Evolutionary conservation across 1,140 invertebrate genomes (phyloP).

Genomic region (Drosophila santomea): DNA sequence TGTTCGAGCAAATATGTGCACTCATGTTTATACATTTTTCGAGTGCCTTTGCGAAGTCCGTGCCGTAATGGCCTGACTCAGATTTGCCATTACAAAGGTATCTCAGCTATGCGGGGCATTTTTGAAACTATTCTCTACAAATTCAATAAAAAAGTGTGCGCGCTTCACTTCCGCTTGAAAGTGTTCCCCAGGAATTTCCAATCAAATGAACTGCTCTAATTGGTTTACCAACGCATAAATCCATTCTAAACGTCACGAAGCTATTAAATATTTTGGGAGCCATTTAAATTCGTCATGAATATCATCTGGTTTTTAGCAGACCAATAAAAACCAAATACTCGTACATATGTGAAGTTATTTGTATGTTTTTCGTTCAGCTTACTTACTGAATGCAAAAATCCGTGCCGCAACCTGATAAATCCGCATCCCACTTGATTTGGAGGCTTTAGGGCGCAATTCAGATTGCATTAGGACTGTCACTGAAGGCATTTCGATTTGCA

Average conservation of each 20-base stretch:
- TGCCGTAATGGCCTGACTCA: constrained; percentile 36
- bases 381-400: constrained; percentile 29
- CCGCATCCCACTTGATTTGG: constrained; percentile 45
- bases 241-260: constrained; percentile 17
- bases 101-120: constrained; percentile 20
- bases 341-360: constrained; percentile 13
- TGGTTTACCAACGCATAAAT: constrained; percentile 6
- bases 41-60: constrained; percentile 17
- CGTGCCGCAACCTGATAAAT: constrained; percentile 43
- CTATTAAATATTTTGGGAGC: constrained; percentile 34
- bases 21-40: constrained; percentile 36
- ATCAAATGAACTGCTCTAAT: constrained; percentile 19
- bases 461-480: not conserved
- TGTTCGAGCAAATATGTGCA: constrained; percentile 30
- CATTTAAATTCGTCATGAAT: constrained; percentile 44
- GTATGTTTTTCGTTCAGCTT: constrained; percentile 13
- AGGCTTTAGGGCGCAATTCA: constrained; percentile 12
- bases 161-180: constrained; percentile 12
- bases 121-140: constrained; percentile 8
- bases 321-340: not conserved
- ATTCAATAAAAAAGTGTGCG: not conserved
- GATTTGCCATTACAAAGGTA: constrained; percentile 30
- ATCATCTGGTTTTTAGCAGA: constrained; percentile 36
- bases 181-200: constrained; percentile 4
- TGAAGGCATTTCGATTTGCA: constrained; percentile 8